Percentiles rank a stretch among this genome's conserved stretches.
Evolutionary conservation across 2,888 invertebrate species (phyloP).

Genomic region (Sepiola atlantica): DNA sequence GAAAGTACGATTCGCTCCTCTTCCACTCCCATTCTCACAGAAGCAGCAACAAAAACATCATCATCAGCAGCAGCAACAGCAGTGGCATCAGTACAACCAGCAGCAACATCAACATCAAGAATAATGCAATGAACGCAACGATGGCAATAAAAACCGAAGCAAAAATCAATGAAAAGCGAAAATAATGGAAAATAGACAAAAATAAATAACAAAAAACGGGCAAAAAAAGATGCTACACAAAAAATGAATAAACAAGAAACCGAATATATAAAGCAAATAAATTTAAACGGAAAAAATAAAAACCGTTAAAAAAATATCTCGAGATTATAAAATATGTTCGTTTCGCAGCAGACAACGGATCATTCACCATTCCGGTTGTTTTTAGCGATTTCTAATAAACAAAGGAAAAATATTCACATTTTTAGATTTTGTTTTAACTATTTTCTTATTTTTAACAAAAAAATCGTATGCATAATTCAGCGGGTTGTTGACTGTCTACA

Average conservation of each 20-base stretch:
- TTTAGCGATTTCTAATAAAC: neutral
- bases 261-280: neutral
- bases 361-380: neutral
- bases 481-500: too few species aligned
- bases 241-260: neutral
- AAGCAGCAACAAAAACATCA: too few species aligned
- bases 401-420: neutral
- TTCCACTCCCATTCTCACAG: too few species aligned
- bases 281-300: neutral
- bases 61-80: too few species aligned
- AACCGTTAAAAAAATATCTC: neutral
- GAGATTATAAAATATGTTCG: neutral
- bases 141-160: neutral
- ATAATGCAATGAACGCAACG: neutral
- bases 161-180: neutral
- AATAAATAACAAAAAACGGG: neutral
- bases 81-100: too few species aligned
- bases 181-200: neutral
- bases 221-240: too few species aligned
- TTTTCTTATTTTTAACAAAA: too few species aligned
- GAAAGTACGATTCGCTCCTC: too few species aligned
- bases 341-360: neutral
- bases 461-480: too few species aligned
- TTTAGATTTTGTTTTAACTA: too few species aligned
- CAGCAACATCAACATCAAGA: neutral